Evolutionary conservation across 2,797 vertebrate genomes (phyloP), one percentile per base, ranked within the genome.

Genomic region (Chaunax sp.): DNA sequence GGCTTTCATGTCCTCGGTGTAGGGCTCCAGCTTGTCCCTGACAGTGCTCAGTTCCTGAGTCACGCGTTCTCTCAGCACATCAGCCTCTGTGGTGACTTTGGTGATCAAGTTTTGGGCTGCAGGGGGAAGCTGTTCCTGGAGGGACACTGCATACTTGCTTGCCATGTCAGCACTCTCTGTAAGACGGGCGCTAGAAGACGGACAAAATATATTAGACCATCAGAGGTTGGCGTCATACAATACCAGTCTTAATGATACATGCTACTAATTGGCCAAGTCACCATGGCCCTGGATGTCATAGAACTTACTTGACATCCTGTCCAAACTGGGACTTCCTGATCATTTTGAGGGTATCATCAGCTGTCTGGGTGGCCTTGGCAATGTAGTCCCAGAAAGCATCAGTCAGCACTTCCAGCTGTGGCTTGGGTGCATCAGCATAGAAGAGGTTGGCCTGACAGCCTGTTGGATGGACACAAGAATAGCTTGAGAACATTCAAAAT

Each of bases 371-470:
- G 62, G 92, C 89, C 50, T 93, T 92, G 47, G 83, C 82, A 22
- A 94, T 81, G 37, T 95, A 94, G 23, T 93, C 90, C 93, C 93
- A 95, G 82, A 95, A 95, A 22, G 91, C 93, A 87, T 94, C 92
- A 1, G 76, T 93, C 53, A 94, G 35, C 45, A 92, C 89, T 53
- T 95, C 94, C 57, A 95, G 81, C 68, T 90, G 90, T 44, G 92
- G 89, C 60, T 91, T 93, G 15, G 93, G 91, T n/a, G 89, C 88
- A 71, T 96, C 93, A 26, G 78, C 91, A 59, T 92, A 90, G 47
- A 94, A 89, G 4, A 94, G 50, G 64, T 93, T 93, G 82, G 90
- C 95, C n/a, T 94, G 76, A 77, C 93, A 93, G 53, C 93, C 94
- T 95, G 64, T 26, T 49, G 23, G 51, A 62, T 64, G 25, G 49